phyloP scores from a whole-genome alignment of 2,113 vertebrate species.

The Andinoacara biseriatus region DNA sequence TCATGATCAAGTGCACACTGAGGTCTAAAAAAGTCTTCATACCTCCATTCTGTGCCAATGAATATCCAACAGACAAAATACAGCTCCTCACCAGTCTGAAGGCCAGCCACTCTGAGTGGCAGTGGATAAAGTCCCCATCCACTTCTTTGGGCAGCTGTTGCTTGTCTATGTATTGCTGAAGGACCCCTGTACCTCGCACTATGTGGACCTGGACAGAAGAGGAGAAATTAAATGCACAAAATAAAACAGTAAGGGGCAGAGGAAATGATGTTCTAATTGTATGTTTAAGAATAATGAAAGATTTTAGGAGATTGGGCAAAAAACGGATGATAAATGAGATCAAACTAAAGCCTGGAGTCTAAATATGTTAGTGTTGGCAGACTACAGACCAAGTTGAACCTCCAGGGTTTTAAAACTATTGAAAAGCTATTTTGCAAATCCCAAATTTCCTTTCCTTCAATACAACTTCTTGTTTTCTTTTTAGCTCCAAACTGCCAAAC shows the following conservation, averaged over 20 bases:
- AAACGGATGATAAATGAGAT: not conserved
- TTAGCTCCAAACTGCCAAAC: too few species aligned
- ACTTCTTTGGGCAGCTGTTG: slow-evolving; percentile 83
- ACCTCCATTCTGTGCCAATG: not conserved
- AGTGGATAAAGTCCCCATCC: slow-evolving; percentile 82
- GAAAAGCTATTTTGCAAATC: not conserved
- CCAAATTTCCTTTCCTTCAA: not conserved
- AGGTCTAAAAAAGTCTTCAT: not conserved
- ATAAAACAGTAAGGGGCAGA: not conserved
- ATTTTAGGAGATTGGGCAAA: not conserved
- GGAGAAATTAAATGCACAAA: not conserved
- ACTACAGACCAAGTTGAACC: not conserved
- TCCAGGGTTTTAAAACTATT: not conserved
- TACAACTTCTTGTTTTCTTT: too few species aligned
- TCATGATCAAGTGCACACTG: not conserved
- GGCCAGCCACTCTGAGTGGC: slow-evolving; percentile 83
- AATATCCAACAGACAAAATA: not conserved
- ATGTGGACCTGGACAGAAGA: slow-evolving; percentile 73
- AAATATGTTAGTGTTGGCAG: not conserved
- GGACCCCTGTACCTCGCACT: slow-evolving; percentile 75
- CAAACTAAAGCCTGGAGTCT: not conserved
- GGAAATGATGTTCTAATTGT: not conserved
- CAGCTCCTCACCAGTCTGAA: slow-evolving; percentile 80
- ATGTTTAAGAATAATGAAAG: not conserved
- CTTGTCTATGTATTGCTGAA: slow-evolving; percentile 83